These are phyloP conservation scores for Pteropus rufus DNA, from an alignment of 2,797 vertebrate genomes.

Conservation along the genomic window DNA sequence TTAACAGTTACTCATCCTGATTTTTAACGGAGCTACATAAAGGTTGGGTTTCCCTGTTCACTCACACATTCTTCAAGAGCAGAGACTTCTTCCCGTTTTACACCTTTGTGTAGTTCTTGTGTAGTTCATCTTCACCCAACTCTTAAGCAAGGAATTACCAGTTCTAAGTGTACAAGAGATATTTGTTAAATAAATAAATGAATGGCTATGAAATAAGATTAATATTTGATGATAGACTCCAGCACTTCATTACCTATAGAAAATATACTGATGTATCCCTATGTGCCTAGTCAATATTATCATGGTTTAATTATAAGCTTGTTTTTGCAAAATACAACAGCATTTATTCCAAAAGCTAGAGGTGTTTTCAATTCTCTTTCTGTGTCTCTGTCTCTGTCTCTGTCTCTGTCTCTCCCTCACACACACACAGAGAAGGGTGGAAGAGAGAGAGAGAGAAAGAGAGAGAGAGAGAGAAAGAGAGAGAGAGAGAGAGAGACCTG, in stretches of 20 bases:
- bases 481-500: constrained; percentile 17
- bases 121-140: not conserved
- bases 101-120: not conserved
- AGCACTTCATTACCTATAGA: not conserved
- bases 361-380: not conserved
- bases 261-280: not conserved
- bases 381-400: not conserved
- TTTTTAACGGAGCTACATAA: not conserved
- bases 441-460: not conserved
- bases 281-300: not conserved
- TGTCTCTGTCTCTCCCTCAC: not conserved
- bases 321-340: not conserved
- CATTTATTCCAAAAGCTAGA: not conserved
- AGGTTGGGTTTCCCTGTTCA: not conserved
- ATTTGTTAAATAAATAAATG: not conserved
- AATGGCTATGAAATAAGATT: not conserved
- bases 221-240: not conserved
- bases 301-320: not conserved
- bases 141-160: not conserved
- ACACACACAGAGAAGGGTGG: not conserved
- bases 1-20: not conserved
- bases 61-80: not conserved
- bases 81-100: not conserved
- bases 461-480: not conserved
- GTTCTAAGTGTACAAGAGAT: not conserved